A percentile compares a stretch with the other conserved stretches of the same genome.
phyloP scores from a whole-genome alignment of 1,140 invertebrate genomes.

The Dufourea novaeangliae region DNA sequence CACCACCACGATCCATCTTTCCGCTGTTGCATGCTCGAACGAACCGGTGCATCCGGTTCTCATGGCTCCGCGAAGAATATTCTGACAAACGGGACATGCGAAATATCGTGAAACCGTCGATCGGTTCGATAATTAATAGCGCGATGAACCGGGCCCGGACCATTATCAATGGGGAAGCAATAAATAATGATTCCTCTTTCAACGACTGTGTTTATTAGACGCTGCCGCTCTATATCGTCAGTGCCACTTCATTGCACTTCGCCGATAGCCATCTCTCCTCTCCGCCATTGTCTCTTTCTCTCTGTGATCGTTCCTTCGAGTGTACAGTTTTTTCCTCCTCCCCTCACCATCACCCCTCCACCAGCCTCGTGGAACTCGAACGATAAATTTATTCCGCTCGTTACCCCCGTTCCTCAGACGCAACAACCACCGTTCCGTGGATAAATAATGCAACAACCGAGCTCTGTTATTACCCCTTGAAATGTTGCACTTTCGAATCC shows the following conservation, averaged over 20 bases:
- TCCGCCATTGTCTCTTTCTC: slow-evolving; percentile 34
- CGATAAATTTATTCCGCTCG: slow-evolving; percentile 38
- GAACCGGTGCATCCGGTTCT: slow-evolving; percentile 57
- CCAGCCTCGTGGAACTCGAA: not conserved
- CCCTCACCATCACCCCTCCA: too few relatives aligned
- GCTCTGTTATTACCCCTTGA: not conserved
- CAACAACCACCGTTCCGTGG: not conserved
- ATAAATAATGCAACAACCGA: not conserved
- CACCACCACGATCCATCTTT: slow-evolving; percentile 55
- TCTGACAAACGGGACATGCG: slow-evolving; percentile 47
- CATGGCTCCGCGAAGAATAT: slow-evolving; percentile 48
- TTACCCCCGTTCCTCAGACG: slow-evolving; percentile 1
- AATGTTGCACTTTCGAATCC: not conserved
- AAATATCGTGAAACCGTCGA: slow-evolving; percentile 66
- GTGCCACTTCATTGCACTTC: slow-evolving; percentile 56
- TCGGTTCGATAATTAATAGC: slow-evolving; percentile 64
- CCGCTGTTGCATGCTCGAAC: slow-evolving; percentile 56
- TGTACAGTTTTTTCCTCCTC: slow-evolving; percentile 3
- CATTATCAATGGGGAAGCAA: slow-evolving; percentile 62
- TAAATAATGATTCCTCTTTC: slow-evolving; percentile 63
- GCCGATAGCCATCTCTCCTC: not conserved
- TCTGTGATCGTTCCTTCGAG: slow-evolving; percentile 21
- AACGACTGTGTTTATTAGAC: slow-evolving; percentile 57
- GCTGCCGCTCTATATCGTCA: slow-evolving; percentile 57
- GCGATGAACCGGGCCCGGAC: slow-evolving; percentile 15